A percentile compares a stretch with the other conserved stretches of the same genome.
phyloP scores from a whole-genome alignment of 2,888 invertebrate species.

The Heliconius ethilla region DNA sequence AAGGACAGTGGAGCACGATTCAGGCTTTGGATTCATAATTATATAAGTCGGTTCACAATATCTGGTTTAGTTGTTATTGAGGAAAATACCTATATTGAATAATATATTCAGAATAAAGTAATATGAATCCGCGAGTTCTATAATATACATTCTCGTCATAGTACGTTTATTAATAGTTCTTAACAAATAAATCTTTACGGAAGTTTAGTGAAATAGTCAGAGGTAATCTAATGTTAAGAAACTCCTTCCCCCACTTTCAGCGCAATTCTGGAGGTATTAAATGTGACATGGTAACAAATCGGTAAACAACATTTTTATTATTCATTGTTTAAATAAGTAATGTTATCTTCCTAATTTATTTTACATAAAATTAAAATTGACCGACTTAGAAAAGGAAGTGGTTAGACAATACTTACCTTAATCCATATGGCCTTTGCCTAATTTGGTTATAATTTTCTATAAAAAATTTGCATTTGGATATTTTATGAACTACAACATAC shows the following conservation, averaged over 20 bases:
- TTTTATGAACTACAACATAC: no score
- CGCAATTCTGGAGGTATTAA: no score
- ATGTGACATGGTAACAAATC: neutral
- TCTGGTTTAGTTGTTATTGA: slow-evolving; percentile 4
- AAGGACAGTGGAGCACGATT: slow-evolving; percentile 14
- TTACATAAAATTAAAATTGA: slow-evolving; percentile 13
- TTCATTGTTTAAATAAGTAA: neutral
- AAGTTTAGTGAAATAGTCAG: no score
- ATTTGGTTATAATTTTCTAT: neutral
- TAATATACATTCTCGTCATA: neutral
- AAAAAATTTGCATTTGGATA: neutral
- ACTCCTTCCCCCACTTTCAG: no score
- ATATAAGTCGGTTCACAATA: slow-evolving; percentile 13
- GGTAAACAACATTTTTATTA: neutral
- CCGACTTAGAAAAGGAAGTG: slow-evolving; percentile 3
- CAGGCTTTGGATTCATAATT: slow-evolving; percentile 11
- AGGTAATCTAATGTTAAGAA: no score
- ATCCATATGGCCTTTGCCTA: slow-evolving; percentile 8
- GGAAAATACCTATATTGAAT: neutral
- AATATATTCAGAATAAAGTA: neutral
- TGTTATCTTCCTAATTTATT: neutral
- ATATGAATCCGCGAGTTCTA: neutral
- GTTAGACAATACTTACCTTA: slow-evolving; percentile 2
- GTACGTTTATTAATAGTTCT: neutral
- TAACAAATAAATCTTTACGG: no score